Evolutionary conservation across 2,797 vertebrate genomes (phyloP).

Genomic region (Mormyrus proboscirostris): DNA sequence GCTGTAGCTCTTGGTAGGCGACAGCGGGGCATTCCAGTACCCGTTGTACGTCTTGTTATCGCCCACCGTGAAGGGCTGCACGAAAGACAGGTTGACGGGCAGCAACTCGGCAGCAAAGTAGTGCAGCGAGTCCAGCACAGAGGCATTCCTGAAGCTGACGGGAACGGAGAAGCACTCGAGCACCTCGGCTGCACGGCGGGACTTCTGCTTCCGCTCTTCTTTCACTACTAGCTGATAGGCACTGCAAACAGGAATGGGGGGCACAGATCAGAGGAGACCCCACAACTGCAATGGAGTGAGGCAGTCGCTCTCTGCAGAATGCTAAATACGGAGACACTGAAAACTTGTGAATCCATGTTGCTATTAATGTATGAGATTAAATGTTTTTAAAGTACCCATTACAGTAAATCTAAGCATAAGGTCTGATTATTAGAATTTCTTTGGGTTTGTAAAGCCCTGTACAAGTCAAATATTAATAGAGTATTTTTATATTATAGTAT

Average conservation of each 20-base stretch:
- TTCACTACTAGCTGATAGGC: slow-evolving; percentile 95
- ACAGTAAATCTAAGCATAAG: background rate
- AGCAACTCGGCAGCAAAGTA: slow-evolving; percentile 90
- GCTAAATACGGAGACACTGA: background rate
- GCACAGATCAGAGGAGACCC: background rate
- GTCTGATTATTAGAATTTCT: background rate
- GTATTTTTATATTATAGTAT: background rate
- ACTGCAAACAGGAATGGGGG: slow-evolving; percentile 49
- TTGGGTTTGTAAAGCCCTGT: background rate
- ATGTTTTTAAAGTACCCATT: background rate
- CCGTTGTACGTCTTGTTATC: slow-evolving; percentile 96
- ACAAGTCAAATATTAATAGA: background rate
- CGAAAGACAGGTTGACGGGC: slow-evolving; percentile 76
- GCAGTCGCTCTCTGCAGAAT: background rate
- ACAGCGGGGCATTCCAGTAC: slow-evolving; percentile 92
- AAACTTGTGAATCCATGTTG: background rate
- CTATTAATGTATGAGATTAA: background rate
- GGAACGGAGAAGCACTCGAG: slow-evolving; percentile 81
- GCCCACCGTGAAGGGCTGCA: slow-evolving; percentile 86
- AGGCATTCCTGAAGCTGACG: slow-evolving; percentile 85
- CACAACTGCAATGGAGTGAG: background rate
- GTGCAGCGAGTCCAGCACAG: slow-evolving; percentile 74
- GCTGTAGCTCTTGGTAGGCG: slow-evolving; percentile 91
- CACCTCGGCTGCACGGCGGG: slow-evolving; percentile 76
- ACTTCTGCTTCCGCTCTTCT: slow-evolving; percentile 82